These are phyloP conservation scores for Xerus inauris DNA, from an alignment of 2,113 vertebrate species.

Conservation along the genomic window DNA sequence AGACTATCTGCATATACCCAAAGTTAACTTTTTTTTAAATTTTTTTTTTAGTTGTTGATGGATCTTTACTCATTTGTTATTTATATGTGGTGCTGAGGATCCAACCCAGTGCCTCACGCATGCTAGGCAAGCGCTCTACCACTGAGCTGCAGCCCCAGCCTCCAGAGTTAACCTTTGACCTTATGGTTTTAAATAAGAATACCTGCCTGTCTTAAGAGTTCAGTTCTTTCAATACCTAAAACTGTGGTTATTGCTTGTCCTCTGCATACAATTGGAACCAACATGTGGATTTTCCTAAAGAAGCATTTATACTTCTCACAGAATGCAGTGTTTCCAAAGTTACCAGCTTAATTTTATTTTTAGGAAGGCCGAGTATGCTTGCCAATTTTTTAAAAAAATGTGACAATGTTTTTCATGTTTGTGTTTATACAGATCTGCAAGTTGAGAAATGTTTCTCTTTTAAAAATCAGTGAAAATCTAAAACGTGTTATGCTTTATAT, in stretches of 20 bases:
- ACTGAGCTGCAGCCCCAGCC: too few relatives aligned
- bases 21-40: not conserved
- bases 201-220: not conserved
- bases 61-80: too few relatives aligned
- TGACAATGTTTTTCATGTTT: slow-evolving; percentile 49
- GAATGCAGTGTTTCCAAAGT: slow-evolving; percentile 48
- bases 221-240: not conserved
- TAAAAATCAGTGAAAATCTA: slow-evolving; percentile 63
- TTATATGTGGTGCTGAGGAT: too few relatives aligned
- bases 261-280: not conserved
- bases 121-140: too few relatives aligned
- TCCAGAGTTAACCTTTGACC: not conserved
- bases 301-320: slow-evolving; percentile 26
- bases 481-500: slow-evolving; percentile 59
- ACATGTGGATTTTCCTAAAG: not conserved
- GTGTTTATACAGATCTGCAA: slow-evolving; percentile 55
- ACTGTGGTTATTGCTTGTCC: not conserved
- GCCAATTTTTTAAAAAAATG: slow-evolving; percentile 43
- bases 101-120: too few relatives aligned
- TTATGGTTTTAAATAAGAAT: not conserved
- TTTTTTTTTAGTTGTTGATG: too few relatives aligned
- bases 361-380: slow-evolving; percentile 53
- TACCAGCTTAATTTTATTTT: slow-evolving; percentile 50
- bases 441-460: slow-evolving; percentile 44
- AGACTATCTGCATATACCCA: not conserved